Conservation (phyloP, 2,113 vertebrate genomes). For the Centrocercus urophasianus region DNA sequence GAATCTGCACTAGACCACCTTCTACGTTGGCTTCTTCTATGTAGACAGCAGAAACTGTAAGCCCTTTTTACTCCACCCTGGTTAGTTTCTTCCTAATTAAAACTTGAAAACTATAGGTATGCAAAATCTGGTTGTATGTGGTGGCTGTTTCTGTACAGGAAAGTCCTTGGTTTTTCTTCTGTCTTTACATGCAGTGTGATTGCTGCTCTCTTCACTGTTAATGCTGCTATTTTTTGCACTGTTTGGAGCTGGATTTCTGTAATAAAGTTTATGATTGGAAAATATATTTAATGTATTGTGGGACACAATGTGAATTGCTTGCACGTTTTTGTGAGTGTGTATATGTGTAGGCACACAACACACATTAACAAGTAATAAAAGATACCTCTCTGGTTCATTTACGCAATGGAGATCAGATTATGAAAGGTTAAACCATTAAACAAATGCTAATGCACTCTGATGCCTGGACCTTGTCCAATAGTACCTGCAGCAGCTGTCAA, state of each 20-base stretch:
- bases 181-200: neutral
- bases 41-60: constrained; percentile 29
- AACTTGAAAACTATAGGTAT: neutral
- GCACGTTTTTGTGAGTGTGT: constrained; percentile 17
- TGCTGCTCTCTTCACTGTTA: neutral
- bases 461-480: constrained; percentile 79
- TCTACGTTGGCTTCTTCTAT: constrained; percentile 20
- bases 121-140: constrained; percentile 4
- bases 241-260: constrained; percentile 19
- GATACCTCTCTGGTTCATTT: constrained; percentile 71
- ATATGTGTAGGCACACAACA: constrained; percentile 22
- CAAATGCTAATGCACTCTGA: constrained; percentile 73
- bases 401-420: constrained; percentile 69
- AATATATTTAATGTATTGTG: neutral
- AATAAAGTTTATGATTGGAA: neutral
- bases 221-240: neutral
- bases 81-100: constrained; percentile 46
- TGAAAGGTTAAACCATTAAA: constrained; percentile 81
- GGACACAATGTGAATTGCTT: constrained; percentile 14
- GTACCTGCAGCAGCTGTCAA: constrained; percentile 82
- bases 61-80: constrained; percentile 35
- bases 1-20: constrained; percentile 43
- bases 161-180: neutral
- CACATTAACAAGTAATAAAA: constrained; percentile 78
- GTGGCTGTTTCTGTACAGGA: neutral